Percentiles rank a stretch among this genome's conserved stretches.
Conservation (phyloP, 2,888 invertebrate genomes). For the Alcis repandata region DNA sequence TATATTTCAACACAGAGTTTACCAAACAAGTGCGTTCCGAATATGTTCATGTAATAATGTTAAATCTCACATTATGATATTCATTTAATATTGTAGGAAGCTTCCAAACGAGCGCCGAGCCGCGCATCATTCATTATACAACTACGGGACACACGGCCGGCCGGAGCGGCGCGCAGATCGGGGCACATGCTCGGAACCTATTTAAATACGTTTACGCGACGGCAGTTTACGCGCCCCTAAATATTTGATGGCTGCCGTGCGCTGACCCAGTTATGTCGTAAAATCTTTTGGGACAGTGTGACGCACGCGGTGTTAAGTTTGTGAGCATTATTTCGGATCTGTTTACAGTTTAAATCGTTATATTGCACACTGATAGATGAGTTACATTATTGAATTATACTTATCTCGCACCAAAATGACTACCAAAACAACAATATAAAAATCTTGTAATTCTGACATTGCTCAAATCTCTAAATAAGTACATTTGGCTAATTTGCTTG, state of each 20-base stretch:
- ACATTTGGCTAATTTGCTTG: no score
- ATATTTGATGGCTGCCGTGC: constrained; percentile 48
- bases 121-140: constrained; percentile 19
- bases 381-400: no score
- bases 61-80: constrained; percentile 12
- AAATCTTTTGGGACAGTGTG: constrained; percentile 37
- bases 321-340: neutral
- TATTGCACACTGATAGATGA: neutral
- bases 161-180: constrained; percentile 6
- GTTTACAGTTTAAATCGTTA: neutral
- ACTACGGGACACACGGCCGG: constrained; percentile 16
- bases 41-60: neutral
- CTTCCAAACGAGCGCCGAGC: neutral
- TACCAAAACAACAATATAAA: no score
- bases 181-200: constrained; percentile 34
- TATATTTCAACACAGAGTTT: neutral
- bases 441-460: no score
- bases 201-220: constrained; percentile 35
- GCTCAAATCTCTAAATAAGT: no score
- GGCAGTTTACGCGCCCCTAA: constrained; percentile 33
- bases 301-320: neutral
- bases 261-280: constrained; percentile 37
- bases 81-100: constrained; percentile 4
- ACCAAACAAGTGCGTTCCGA: neutral
- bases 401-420: no score